These are phyloP conservation scores for Euglossa dilemma DNA, from an alignment of 1,140 invertebrate genomes.

Conservation along the genomic window DNA sequence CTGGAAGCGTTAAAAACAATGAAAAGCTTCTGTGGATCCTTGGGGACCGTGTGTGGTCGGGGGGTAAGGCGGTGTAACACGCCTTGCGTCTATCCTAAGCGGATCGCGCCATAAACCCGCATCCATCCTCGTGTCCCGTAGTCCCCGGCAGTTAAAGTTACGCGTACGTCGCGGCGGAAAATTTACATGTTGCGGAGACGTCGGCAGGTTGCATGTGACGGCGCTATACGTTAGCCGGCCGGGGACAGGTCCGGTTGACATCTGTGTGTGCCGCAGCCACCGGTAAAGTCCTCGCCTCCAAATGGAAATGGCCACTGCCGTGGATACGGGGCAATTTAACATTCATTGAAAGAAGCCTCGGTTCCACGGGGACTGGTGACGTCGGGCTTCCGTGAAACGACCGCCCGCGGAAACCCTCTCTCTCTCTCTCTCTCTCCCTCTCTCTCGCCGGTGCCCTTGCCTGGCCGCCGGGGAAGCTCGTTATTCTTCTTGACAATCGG, in stretches of 20 bases:
- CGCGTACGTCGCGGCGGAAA: constrained; percentile 53
- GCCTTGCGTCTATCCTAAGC: constrained; percentile 4
- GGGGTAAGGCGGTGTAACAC: too few species aligned
- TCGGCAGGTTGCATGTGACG: constrained; percentile 57
- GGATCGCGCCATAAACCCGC: constrained; percentile 52
- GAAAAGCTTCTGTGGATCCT: not conserved
- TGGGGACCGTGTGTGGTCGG: too few species aligned
- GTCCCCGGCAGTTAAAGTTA: constrained; percentile 62
- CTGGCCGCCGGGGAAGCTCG: constrained; percentile 33
- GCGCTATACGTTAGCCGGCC: constrained; percentile 56
- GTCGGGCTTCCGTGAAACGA: constrained; percentile 36
- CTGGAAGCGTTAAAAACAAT: not conserved
- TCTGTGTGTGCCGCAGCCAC: constrained; percentile 26
- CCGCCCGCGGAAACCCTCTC: constrained; percentile 17
- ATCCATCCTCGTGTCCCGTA: constrained; percentile 39
- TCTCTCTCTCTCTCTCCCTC: not conserved
- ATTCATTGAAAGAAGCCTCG: constrained; percentile 59
- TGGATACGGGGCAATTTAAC: constrained; percentile 46
- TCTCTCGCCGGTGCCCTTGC: not conserved
- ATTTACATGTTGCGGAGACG: constrained; percentile 63
- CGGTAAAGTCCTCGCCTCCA: constrained; percentile 29
- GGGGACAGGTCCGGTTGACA: constrained; percentile 59
- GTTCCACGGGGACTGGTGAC: not conserved
- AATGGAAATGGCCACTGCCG: constrained; percentile 58
- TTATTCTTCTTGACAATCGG: constrained; percentile 52